Base-by-base conservation (phyloP, 2,888 invertebrate species). In the Xestia xanthographa region DNA sequence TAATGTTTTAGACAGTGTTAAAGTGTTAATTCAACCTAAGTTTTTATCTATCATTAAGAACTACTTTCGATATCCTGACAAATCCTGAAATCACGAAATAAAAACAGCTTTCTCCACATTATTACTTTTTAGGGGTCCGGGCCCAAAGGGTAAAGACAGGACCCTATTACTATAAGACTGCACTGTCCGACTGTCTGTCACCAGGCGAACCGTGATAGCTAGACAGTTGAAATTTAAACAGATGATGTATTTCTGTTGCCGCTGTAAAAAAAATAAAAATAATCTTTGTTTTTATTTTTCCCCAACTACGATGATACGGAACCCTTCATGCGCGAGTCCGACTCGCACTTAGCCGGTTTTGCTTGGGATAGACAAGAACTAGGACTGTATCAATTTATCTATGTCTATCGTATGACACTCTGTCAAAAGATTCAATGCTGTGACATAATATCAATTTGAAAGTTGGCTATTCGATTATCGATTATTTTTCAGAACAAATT, bases 371-470 rank as follows among this genome's bases (percentile, higher is more conserved):
- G 1, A 58, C 58, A 17, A 58, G 20, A 58, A 34, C 60, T 60
- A 11, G 20, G 34, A 20, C 20, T 29, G 0, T 29, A 8, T 6
- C 0, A 6, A 6, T 48, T 8, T 58, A 9, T 20, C 12, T 34
- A 20, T 29, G 8, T 58, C 4, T 8, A 20, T 29, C 1, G 3
- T 29, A 58, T 29, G 22, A 41, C 41, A 68, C 53, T 4, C 1
- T 22, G 11, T 45, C 20, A 20, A 60, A 45, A 62, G 8, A 48
- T 48, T 14, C 4, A 68, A 20, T 43, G 41, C 29, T 45, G 48
- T 60, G 73, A 60, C 38, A 26, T 58, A 69, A 60, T 14, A 38
- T 50, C 22, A 29, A 29, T 6, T 60, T 41, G 41, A 71, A 71
- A 74, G 48, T 29, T 69, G 14, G 17, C 11, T 26, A 45, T 38